These are phyloP conservation scores for Acanthococcus lagerstroemiae DNA, from an alignment of 2,888 invertebrate species.

Conservation along the genomic window DNA sequence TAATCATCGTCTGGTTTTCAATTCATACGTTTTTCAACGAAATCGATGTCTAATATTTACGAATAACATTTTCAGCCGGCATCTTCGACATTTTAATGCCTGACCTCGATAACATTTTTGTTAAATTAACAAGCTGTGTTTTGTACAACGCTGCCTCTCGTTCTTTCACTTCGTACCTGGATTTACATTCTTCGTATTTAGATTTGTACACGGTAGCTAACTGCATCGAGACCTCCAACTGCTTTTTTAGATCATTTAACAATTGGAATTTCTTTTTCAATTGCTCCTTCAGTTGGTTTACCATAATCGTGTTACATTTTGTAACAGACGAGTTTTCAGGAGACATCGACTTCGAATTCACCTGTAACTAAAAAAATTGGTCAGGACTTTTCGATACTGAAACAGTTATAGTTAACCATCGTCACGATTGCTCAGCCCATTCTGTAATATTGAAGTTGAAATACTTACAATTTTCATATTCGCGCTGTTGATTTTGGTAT, in stretches of 20 bases:
- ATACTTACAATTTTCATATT: neutral
- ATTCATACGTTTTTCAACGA: too few relatives aligned
- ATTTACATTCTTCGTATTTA: conserved; percentile 16
- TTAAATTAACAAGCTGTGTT: conserved; percentile 11
- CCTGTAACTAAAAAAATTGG: conserved; percentile 6
- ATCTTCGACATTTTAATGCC: too few relatives aligned
- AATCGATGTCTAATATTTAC: too few relatives aligned
- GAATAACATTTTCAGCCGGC: too few relatives aligned
- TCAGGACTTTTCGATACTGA: too few relatives aligned
- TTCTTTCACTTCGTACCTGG: conserved; percentile 15
- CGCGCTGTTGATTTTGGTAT: neutral
- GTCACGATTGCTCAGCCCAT: too few relatives aligned
- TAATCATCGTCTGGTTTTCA: too few relatives aligned
- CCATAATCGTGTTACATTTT: neutral
- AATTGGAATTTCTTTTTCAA: neutral
- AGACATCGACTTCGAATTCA: neutral
- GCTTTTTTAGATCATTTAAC: conserved; percentile 6
- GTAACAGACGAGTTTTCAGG: neutral
- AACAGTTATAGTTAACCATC: too few relatives aligned
- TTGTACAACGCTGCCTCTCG: conserved; percentile 17
- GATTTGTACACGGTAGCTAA: conserved; percentile 8
- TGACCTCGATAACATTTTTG: conserved; percentile 2
- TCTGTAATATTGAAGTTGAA: neutral
- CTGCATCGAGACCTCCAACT: conserved; percentile 5
- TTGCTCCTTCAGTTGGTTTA: neutral